phyloP scores from a whole-genome alignment of 2,113 vertebrate genomes.

The Sylvilagus bachmani region DNA sequence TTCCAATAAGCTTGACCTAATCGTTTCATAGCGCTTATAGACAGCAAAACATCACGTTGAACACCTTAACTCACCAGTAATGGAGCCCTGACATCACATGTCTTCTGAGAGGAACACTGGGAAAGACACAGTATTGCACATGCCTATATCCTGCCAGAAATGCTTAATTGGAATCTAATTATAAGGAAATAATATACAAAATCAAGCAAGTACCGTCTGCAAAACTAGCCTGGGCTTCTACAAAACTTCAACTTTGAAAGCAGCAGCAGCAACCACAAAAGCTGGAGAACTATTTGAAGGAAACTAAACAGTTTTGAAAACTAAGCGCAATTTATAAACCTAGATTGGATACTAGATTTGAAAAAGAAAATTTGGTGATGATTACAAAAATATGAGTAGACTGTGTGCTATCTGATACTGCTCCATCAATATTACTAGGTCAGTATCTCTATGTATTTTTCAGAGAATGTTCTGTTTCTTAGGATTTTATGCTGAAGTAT shows the following conservation, averaged over 20 bases:
- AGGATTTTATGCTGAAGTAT: neutral
- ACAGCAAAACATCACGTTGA: neutral
- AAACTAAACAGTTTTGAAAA: neutral
- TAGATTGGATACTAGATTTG: neutral
- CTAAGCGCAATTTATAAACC: neutral
- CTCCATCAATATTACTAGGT: neutral
- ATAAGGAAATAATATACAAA: neutral
- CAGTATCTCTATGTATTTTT: neutral
- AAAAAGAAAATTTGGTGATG: slow-evolving; percentile 2
- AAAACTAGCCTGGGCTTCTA: neutral
- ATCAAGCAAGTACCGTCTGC: neutral
- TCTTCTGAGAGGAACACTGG: neutral
- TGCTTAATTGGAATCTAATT: neutral
- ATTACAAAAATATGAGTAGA: neutral
- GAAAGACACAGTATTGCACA: neutral
- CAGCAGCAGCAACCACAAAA: neutral
- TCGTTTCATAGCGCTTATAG: neutral
- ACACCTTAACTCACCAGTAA: neutral
- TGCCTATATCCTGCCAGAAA: neutral
- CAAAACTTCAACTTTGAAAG: neutral
- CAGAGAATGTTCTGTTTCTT: neutral
- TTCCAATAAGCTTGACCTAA: neutral
- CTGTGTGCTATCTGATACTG: neutral
- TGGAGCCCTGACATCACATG: neutral
- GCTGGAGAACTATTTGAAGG: neutral